Percentiles rank a stretch among this genome's conserved stretches.
Evolutionary conservation across 1,140 invertebrate genomes (phyloP).

Genomic region (Ridgeia piscesae): DNA sequence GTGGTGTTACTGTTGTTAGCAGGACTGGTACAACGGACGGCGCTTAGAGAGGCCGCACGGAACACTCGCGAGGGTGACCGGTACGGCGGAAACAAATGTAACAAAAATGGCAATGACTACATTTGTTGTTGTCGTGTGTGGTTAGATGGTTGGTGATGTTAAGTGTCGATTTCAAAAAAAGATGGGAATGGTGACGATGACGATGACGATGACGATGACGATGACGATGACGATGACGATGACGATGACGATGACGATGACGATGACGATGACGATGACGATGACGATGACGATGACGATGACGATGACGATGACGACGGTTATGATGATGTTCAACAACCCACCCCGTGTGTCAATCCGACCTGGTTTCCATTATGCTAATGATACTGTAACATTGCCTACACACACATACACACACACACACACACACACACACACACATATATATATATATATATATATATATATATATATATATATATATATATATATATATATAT

Average conservation of each 20-base stretch:
- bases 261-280: neutral
- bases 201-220: neutral
- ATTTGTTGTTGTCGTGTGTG: neutral
- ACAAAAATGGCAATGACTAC: neutral
- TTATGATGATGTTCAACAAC: too few relatives aligned
- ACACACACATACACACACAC: too few relatives aligned
- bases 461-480: too few relatives aligned
- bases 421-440: too few relatives aligned
- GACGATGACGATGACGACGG: too few relatives aligned
- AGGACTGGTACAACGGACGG: neutral
- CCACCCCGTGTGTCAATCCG: too few relatives aligned
- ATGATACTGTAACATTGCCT: too few relatives aligned
- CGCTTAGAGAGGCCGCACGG: neutral
- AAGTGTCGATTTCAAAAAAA: neutral
- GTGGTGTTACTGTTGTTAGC: neutral
- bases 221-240: too few relatives aligned
- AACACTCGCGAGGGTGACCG: neutral
- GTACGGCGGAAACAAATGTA: too few relatives aligned
- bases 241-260: neutral
- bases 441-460: too few relatives aligned
- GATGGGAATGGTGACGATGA: neutral
- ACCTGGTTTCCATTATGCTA: too few relatives aligned
- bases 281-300: neutral
- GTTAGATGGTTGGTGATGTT: neutral
- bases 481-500: too few relatives aligned